phyloP scores from a whole-genome alignment of 1,140 invertebrate genomes.

The Lordiphosa mommai region DNA sequence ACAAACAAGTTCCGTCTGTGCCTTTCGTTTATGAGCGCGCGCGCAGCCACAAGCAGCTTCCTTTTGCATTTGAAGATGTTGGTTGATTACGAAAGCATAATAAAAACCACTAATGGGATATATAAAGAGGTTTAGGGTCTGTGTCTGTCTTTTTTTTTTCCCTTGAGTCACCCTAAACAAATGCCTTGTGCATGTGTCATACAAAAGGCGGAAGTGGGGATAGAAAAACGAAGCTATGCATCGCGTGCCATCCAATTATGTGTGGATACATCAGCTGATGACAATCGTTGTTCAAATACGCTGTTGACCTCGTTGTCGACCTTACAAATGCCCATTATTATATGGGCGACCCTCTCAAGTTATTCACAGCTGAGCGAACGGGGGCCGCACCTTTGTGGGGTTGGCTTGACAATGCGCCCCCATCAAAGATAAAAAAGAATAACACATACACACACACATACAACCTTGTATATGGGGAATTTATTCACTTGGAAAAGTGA shows the following conservation, averaged over 20 bases:
- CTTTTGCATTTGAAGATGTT: conserved; percentile 14
- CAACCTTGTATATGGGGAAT: background rate
- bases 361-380: conserved; percentile 59
- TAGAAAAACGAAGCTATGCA: background rate
- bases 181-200: no score
- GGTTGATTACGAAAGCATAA: conserved; percentile 27
- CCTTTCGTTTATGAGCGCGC: conserved; percentile 38
- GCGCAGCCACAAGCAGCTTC: conserved; percentile 3
- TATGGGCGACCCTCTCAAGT: conserved; percentile 29
- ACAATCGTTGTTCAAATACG: conserved; percentile 48
- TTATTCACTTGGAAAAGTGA: background rate
- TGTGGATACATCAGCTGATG: background rate
- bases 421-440: background rate
- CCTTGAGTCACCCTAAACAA: no score
- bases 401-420: conserved; percentile 4
- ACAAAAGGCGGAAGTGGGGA: conserved; percentile 20
- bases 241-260: background rate
- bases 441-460: conserved; percentile 3
- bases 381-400: conserved; percentile 27
- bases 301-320: conserved; percentile 63
- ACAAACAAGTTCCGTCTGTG: conserved; percentile 54
- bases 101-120: conserved; percentile 42
- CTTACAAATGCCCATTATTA: conserved; percentile 55
- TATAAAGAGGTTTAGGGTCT: background rate
- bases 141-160: no score